These are phyloP conservation scores for Gryon sp. DNA, from an alignment of 1,140 invertebrate genomes.

Conservation along the genomic window DNA sequence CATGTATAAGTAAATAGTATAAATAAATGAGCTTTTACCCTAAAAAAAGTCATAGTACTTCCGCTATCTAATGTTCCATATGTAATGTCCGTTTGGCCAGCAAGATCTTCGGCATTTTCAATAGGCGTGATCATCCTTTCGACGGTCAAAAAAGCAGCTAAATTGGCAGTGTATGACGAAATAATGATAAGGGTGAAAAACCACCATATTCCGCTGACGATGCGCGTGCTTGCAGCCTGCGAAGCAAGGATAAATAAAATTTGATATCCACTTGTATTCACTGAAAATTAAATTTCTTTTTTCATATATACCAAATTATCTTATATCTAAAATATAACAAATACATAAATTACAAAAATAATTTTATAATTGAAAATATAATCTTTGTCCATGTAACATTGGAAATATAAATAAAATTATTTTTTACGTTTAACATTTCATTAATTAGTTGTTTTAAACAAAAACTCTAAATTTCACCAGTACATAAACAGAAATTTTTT, in stretches of 20 bases:
- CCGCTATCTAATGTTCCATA: conserved; percentile 90
- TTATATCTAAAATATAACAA: no score
- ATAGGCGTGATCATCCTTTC: conserved; percentile 93
- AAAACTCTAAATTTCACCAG: no score
- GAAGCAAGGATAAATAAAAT: neutral
- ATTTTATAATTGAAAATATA: no score
- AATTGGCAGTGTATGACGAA: conserved; percentile 93
- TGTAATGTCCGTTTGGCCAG: conserved; percentile 89
- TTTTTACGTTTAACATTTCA: no score
- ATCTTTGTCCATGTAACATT: no score
- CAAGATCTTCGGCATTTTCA: conserved; percentile 90
- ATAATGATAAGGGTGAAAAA: conserved; percentile 94
- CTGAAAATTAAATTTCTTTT: no score
- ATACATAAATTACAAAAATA: no score
- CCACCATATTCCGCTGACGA: conserved; percentile 92
- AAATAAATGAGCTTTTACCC: conserved; percentile 79
- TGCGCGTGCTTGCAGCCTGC: conserved; percentile 85
- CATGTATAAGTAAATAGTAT: conserved; percentile 5
- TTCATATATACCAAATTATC: no score
- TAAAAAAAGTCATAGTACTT: conserved; percentile 90
- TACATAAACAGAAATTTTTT: no score
- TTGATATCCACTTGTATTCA: no score
- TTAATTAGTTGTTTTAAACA: no score
- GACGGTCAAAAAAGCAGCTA: conserved; percentile 93
- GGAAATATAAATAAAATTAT: no score